phyloP scores from a whole-genome alignment of 2,888 invertebrate species.

The Agonopterix heracliana region DNA sequence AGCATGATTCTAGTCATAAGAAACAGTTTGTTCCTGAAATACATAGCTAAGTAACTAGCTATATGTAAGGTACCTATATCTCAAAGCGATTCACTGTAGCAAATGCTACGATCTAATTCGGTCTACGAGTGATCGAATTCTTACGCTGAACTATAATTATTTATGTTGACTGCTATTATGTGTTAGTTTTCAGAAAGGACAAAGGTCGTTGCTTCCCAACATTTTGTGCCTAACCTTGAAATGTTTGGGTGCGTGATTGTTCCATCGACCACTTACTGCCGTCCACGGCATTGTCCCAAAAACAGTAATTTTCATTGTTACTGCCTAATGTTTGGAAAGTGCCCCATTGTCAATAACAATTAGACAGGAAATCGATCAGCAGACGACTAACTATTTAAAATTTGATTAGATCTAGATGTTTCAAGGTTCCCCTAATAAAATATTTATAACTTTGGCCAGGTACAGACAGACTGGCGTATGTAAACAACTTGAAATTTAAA shows the following conservation, averaged over 20 bases:
- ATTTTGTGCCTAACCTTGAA: conserved; percentile 17
- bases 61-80: too few species aligned
- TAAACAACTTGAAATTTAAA: too few species aligned
- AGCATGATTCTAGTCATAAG: too few species aligned
- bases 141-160: too few species aligned
- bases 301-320: not conserved
- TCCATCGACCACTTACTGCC: conserved; percentile 16
- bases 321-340: conserved; percentile 10
- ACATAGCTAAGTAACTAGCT: too few species aligned
- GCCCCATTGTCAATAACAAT: conserved; percentile 16
- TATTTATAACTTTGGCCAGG: too few species aligned
- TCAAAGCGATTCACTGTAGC: too few species aligned
- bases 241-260: conserved; percentile 16
- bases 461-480: too few species aligned
- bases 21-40: too few species aligned
- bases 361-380: conserved; percentile 22
- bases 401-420: conserved; percentile 1
- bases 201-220: conserved; percentile 30
- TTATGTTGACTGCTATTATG: too few species aligned
- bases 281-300: conserved; percentile 16
- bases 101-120: too few species aligned
- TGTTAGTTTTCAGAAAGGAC: conserved; percentile 13
- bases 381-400: conserved; percentile 1
- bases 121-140: too few species aligned
- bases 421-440: conserved; percentile 2